phyloP scores from a whole-genome alignment of 2,888 invertebrate species.

The Trichacis sp. region DNA sequence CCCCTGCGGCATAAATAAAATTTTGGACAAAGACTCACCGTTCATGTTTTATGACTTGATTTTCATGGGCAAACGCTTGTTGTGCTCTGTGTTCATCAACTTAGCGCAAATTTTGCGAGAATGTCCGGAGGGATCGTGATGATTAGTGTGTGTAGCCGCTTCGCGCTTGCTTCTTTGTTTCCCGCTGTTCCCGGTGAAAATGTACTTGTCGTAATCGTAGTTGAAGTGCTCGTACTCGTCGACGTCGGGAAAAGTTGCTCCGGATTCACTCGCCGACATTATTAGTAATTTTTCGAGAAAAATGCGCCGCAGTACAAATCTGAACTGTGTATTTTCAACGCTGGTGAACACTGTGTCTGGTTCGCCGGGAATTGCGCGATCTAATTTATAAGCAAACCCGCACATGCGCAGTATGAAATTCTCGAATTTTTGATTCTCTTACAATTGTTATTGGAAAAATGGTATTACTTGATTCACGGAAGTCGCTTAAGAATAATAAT shows the following conservation, averaged over 20 bases:
- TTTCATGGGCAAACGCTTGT: slow-evolving; percentile 75
- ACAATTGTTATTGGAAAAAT: not conserved
- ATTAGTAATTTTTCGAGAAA: too few species aligned
- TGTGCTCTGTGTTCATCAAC: slow-evolving; percentile 85
- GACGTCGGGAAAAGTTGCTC: too few species aligned
- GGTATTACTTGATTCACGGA: not conserved
- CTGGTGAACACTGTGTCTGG: slow-evolving; percentile 14
- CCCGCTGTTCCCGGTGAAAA: slow-evolving; percentile 88
- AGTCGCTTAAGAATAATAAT: too few species aligned
- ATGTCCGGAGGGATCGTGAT: slow-evolving; percentile 92
- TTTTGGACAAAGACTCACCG: slow-evolving; percentile 8
- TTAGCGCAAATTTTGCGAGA: slow-evolving; percentile 91
- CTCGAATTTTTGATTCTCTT: not conserved
- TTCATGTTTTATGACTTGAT: slow-evolving; percentile 51
- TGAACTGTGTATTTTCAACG: not conserved
- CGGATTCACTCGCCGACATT: too few species aligned
- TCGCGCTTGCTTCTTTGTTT: slow-evolving; percentile 93
- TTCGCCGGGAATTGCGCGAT: slow-evolving; percentile 16
- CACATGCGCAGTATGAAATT: slow-evolving; percentile 45
- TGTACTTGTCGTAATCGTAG: slow-evolving; percentile 91
- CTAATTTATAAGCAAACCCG: slow-evolving; percentile 50
- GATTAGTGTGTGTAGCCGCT: slow-evolving; percentile 89
- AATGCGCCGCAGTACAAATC: not conserved
- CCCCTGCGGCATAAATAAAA: too few species aligned
- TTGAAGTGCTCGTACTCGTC: slow-evolving; percentile 96